phyloP scores from a whole-genome alignment of 1,140 invertebrate genomes.

The Trachymyrmex cornetzi region DNA sequence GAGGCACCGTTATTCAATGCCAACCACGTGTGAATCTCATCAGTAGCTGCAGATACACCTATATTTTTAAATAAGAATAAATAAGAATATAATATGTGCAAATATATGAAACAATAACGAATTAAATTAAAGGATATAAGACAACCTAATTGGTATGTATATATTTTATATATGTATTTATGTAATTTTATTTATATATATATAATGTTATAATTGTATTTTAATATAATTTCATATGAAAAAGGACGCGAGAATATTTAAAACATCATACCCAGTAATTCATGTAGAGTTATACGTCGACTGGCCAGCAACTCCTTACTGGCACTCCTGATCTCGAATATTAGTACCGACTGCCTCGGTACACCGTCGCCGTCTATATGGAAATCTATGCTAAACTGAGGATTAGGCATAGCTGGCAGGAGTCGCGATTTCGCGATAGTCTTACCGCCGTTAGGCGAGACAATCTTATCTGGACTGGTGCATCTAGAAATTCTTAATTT shows the following conservation, averaged over 20 bases:
- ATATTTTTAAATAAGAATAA: background rate
- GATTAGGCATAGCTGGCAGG: constrained; percentile 84
- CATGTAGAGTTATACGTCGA: constrained; percentile 83
- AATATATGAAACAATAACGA: background rate
- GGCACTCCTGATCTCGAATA: constrained; percentile 85
- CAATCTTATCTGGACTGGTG: constrained; percentile 81
- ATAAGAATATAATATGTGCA: background rate
- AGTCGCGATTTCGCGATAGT: constrained; percentile 84
- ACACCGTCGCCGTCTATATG: constrained; percentile 82
- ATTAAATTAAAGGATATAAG: constrained; percentile 14
- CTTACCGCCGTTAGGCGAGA: constrained; percentile 78
- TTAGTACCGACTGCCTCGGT: constrained; percentile 80
- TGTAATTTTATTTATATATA: background rate
- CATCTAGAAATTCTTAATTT: constrained; percentile 67
- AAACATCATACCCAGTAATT: constrained; percentile 81
- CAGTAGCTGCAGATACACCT: constrained; percentile 80
- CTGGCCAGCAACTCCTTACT: constrained; percentile 85
- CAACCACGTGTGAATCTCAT: constrained; percentile 84
- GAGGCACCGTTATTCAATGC: constrained; percentile 85
- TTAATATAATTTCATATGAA: background rate
- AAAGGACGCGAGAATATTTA: background rate
- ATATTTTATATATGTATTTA: background rate
- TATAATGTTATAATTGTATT: background rate
- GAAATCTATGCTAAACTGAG: constrained; percentile 83
- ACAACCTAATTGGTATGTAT: background rate